Evolutionary conservation across 2,888 invertebrate species (phyloP).

Genomic region (Gasteruption jaculator): DNA sequence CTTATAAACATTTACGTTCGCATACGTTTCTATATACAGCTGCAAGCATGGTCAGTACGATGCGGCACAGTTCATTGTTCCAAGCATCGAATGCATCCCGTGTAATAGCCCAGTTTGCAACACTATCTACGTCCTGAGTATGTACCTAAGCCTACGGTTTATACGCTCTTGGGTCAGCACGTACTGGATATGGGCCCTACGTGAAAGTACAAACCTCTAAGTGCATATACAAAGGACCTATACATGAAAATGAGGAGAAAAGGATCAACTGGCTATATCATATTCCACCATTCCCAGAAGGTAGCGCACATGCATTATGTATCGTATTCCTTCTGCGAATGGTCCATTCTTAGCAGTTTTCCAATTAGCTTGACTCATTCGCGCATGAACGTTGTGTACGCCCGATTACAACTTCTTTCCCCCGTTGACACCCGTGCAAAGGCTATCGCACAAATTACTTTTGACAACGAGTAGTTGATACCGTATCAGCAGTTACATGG

Average conservation of each 20-base stretch:
- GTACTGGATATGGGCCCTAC: conserved; percentile 22
- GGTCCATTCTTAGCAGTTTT: conserved; percentile 11
- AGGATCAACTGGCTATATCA: conserved; percentile 25
- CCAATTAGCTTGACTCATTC: conserved; percentile 25
- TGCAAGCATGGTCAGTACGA: conserved; percentile 1
- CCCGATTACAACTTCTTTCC: no score
- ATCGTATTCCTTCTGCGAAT: conserved; percentile 13
- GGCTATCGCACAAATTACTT: neutral
- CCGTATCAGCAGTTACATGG: no score
- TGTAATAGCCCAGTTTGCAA: conserved; percentile 34
- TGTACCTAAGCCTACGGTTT: conserved; percentile 6
- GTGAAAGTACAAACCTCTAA: conserved; percentile 15
- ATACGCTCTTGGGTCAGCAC: conserved; percentile 10
- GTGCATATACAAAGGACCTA: conserved; percentile 10
- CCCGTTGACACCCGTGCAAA: no score
- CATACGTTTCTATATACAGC: neutral
- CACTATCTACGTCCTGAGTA: conserved; percentile 17
- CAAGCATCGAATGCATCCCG: conserved; percentile 30
- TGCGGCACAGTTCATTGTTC: conserved; percentile 24
- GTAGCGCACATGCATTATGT: conserved; percentile 17
- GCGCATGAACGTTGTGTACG: no score
- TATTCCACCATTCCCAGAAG: conserved; percentile 26
- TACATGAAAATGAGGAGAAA: conserved; percentile 1
- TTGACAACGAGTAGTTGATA: conserved; percentile 1
- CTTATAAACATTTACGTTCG: neutral